These are phyloP conservation scores for Polymixis lichenea DNA, from an alignment of 2,888 invertebrate genomes.

Conservation along the genomic window DNA sequence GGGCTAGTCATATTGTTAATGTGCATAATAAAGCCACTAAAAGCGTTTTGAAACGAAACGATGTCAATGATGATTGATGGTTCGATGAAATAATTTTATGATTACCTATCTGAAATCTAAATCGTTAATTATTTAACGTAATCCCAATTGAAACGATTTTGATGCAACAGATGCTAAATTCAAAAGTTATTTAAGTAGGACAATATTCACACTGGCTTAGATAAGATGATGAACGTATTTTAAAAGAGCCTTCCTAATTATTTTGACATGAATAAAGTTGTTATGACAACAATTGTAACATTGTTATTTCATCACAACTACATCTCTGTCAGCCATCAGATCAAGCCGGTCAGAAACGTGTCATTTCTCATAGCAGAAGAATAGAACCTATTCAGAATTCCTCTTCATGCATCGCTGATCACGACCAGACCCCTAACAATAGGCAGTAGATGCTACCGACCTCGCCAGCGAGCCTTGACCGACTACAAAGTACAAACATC, in stretches of 20 bases:
- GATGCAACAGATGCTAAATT: neutral
- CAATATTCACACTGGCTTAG: constrained; percentile 8
- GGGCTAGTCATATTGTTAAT: constrained; percentile 29
- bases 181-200: constrained; percentile 4
- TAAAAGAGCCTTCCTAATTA: neutral
- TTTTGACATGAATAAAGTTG: neutral
- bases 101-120: constrained; percentile 29
- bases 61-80: constrained; percentile 43
- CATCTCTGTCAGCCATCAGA: constrained; percentile 36
- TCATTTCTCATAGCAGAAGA: constrained; percentile 63
- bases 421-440: constrained; percentile 75
- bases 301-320: constrained; percentile 20
- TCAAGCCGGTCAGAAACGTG: constrained; percentile 45
- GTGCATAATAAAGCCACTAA: constrained; percentile 16
- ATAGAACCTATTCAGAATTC: constrained; percentile 71
- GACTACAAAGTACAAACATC: constrained; percentile 65
- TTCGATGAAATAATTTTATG: constrained; percentile 24
- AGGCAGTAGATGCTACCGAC: constrained; percentile 72
- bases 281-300: neutral
- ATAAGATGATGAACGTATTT: neutral
- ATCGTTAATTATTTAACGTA: constrained; percentile 28
- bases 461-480: constrained; percentile 78
- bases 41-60: constrained; percentile 14
- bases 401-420: constrained; percentile 74
- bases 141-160: constrained; percentile 17